Evolutionary conservation across 2,888 invertebrate species (phyloP).

Genomic region (Cheilosia vulpina): DNA sequence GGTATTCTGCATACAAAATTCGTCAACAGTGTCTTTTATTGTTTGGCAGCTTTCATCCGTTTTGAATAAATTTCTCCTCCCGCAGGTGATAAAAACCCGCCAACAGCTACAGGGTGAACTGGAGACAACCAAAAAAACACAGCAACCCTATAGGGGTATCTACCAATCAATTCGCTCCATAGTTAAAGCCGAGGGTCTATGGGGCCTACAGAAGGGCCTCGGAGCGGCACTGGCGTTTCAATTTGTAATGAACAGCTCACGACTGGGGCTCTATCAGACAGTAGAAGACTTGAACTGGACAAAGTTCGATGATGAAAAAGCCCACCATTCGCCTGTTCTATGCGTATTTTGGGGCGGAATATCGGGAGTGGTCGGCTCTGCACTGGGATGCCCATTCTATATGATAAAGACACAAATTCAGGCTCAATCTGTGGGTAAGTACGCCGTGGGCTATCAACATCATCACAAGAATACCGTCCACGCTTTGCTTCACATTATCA

Average conservation of each 20-base stretch:
- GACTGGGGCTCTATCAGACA: slow-evolving; percentile 88
- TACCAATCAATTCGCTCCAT: slow-evolving; percentile 91
- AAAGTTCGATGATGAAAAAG: slow-evolving; percentile 75
- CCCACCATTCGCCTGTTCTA: slow-evolving; percentile 70
- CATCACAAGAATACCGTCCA: slow-evolving; percentile 86
- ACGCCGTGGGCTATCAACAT: slow-evolving; percentile 94
- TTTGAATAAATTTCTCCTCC: slow-evolving; percentile 8
- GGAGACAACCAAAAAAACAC: slow-evolving; percentile 85
- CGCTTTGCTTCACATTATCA: slow-evolving; percentile 85
- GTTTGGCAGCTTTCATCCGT: too few species aligned
- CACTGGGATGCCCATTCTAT: slow-evolving; percentile 90
- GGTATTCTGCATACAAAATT: too few species aligned
- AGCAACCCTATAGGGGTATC: slow-evolving; percentile 88
- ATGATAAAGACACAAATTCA: slow-evolving; percentile 94
- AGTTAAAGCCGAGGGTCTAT: slow-evolving; percentile 89
- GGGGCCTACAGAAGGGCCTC: slow-evolving; percentile 90
- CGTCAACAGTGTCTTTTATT: too few species aligned
- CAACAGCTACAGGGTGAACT: slow-evolving; percentile 95
- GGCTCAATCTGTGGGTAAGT: slow-evolving; percentile 87
- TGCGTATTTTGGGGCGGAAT: slow-evolving; percentile 80
- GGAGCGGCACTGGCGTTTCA: slow-evolving; percentile 94
- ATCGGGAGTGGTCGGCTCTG: slow-evolving; percentile 88
- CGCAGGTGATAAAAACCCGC: slow-evolving; percentile 88
- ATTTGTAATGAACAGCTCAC: slow-evolving; percentile 83
- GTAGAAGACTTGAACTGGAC: slow-evolving; percentile 86